Evolutionary conservation across 2,888 invertebrate genomes (phyloP).

Genomic region (Synanthedon myopaeformis): DNA sequence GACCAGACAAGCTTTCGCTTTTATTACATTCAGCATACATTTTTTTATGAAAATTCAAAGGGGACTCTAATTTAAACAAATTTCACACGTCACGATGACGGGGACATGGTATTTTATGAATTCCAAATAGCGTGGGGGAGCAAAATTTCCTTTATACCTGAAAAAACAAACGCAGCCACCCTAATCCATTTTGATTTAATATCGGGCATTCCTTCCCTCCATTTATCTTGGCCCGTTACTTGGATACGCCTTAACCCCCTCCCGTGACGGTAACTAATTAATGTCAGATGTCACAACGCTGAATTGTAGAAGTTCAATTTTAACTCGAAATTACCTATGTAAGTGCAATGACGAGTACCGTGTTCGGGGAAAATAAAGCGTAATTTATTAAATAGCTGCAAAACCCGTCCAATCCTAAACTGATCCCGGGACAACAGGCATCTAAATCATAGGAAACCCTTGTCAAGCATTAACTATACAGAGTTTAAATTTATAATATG

Average conservation of each 20-base stretch:
- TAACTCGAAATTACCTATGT: not conserved
- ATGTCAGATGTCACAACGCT: not conserved
- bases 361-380: not conserved
- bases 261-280: not conserved
- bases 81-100: too few relatives aligned
- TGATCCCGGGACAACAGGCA: not conserved
- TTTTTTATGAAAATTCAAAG: too few relatives aligned
- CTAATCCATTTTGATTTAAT: slow-evolving; percentile 5
- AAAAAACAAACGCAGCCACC: not conserved
- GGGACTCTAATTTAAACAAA: too few relatives aligned
- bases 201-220: slow-evolving; percentile 25
- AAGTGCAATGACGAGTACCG: not conserved
- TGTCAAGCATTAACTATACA: not conserved
- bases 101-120: too few relatives aligned
- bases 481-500: too few relatives aligned
- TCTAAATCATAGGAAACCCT: not conserved
- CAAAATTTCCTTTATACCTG: not conserved
- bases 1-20: too few relatives aligned
- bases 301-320: not conserved
- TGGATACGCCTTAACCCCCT: not conserved
- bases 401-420: not conserved
- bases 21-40: too few relatives aligned
- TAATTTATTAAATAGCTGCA: too few relatives aligned
- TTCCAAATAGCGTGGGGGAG: too few relatives aligned
- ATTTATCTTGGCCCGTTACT: slow-evolving; percentile 24